phyloP scores from a whole-genome alignment of 2,797 vertebrate genomes.

The Melanotaenia boesemani region DNA sequence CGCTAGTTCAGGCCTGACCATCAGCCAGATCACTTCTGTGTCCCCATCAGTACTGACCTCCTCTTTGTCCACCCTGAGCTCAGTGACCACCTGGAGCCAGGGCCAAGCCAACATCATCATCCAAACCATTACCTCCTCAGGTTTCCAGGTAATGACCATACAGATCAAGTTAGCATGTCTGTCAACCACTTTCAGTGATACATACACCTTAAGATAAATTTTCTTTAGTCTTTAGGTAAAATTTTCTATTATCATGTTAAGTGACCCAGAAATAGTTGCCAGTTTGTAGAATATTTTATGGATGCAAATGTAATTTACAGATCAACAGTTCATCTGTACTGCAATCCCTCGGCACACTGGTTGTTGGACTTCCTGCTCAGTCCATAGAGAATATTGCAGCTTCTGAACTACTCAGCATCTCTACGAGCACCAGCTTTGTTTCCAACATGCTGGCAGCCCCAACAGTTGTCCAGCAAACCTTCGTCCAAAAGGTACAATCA shows the following conservation, averaged over 20 bases:
- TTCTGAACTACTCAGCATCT: slow-evolving; percentile 43
- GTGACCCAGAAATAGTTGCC: background rate
- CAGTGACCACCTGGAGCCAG: slow-evolving; percentile 65
- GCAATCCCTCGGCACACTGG: slow-evolving; percentile 70
- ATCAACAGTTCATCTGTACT: slow-evolving; percentile 54
- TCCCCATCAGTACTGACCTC: slow-evolving; percentile 41
- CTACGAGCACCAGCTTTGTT: slow-evolving; percentile 62
- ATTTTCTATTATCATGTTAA: background rate
- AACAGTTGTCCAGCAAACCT: slow-evolving; percentile 55
- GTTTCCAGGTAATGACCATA: slow-evolving; percentile 56
- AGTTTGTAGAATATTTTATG: slow-evolving; percentile 1
- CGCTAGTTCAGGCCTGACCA: slow-evolving; percentile 57
- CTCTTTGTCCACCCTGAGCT: slow-evolving; percentile 61
- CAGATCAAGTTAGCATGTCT: background rate
- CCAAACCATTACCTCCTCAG: slow-evolving; percentile 45
- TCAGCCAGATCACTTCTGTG: slow-evolving; percentile 59
- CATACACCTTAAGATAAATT: background rate
- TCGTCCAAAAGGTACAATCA: slow-evolving; percentile 66
- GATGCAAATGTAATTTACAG: slow-evolving; percentile 58
- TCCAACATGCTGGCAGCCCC: slow-evolving; percentile 67
- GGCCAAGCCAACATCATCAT: slow-evolving; percentile 69
- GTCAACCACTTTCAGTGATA: background rate
- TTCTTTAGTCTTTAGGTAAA: no score
- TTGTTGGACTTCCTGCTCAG: slow-evolving; percentile 65
- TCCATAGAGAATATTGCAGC: slow-evolving; percentile 47